These are phyloP conservation scores for Chymomyza amoena DNA, from an alignment of 2,888 invertebrate species.

Conservation along the genomic window DNA sequence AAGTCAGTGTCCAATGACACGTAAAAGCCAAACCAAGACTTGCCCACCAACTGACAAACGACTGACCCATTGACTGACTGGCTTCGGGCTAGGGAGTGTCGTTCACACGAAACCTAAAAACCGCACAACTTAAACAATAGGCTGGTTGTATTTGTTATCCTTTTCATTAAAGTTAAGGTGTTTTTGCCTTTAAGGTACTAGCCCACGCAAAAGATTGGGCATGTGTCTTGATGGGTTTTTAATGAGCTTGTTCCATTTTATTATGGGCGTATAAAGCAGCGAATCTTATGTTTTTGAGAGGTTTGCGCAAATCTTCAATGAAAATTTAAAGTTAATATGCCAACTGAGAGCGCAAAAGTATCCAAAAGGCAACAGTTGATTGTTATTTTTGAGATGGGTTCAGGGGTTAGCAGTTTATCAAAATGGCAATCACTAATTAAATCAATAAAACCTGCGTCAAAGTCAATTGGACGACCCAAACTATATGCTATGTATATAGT, in stretches of 20 bases:
- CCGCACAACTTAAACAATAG: constrained; percentile 24
- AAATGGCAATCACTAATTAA: neutral
- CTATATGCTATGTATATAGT: neutral
- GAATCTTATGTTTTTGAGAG: neutral
- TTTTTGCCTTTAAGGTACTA: constrained; percentile 9
- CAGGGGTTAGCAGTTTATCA: neutral
- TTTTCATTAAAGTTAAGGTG: constrained; percentile 15
- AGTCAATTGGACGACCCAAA: neutral
- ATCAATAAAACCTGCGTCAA: neutral
- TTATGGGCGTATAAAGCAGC: neutral
- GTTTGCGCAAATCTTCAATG: neutral
- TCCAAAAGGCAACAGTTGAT: neutral
- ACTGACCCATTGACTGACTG: constrained; percentile 25
- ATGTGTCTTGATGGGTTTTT: constrained; percentile 33
- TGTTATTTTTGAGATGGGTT: neutral
- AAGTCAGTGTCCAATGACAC: constrained; percentile 24
- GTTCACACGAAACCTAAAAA: neutral
- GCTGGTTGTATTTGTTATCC: constrained; percentile 20
- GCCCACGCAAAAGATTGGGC: neutral
- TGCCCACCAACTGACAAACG: constrained; percentile 8
- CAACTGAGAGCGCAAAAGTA: neutral
- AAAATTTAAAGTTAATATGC: constrained; percentile 1
- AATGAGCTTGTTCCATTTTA: constrained; percentile 27
- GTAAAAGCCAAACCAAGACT: constrained; percentile 12
- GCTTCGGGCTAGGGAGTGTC: neutral